Base-by-base conservation (phyloP, 1,140 invertebrate species). In the Drosophila truncata region DNA sequence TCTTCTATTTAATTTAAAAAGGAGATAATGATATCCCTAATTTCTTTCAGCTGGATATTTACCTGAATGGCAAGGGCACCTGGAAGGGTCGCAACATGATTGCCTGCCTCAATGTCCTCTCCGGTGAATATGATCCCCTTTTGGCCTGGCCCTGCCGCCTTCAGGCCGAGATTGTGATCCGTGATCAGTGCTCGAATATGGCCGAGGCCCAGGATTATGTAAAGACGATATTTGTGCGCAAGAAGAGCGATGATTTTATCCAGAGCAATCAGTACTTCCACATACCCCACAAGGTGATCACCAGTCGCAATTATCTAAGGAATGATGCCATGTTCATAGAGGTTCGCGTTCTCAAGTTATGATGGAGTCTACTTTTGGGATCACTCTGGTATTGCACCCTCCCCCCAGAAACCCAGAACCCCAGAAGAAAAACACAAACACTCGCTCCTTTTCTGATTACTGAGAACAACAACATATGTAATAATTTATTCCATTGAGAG, bases 51-150 rank as follows among this genome's bases (percentile, higher is more conserved):
- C 93, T 96, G 25, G 94, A 96, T 70, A 90, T 96, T 6, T 94
- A 95, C 82, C 78, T 96, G 20, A 96, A 96, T 78, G 96, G 96
- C 10, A 94, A 95, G 33, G 95, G 95, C 7, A 95, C 95, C 64
- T 96, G 96, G 96, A 95, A 94, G 79, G 95, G 95, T 0, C 94
- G 96, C 0, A 95, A 96, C 78, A 82, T 96, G 49, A 95, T 96
- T 9, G 94, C 95, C 3, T 95, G 95, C 14, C 90, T 96, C 13
- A 94, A 95, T 47, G 94, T 96, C 8, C 91, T 96, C 8, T 93
- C 94, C 10, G 95, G 96, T 0, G 95, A 95, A 50, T 96, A 95
- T 93, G 96, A 96, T 93, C 93, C 95, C 0, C 79, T 96, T 31
- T 91, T 96, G 63, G 93, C 94, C 54, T 96, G 96, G 96, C 96